phyloP scores from a whole-genome alignment of 2,113 vertebrate genomes.

The zebrafish (Danio rerio) region GRCz12tu NC_133195.1:4467001-4467500 shows the following conservation, averaged over 20 bases:
- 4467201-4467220: conserved; percentile 81
- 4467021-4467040: conserved; percentile 53
- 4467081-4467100: conserved; percentile 76
- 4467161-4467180: conserved; percentile 62
- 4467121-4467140: conserved; percentile 77
- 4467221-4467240: conserved; percentile 78
- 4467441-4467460: conserved; percentile 85
- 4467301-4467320: conserved; percentile 50
- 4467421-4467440: conserved; percentile 87
- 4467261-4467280: conserved; percentile 65
- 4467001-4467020: conserved; percentile 5
- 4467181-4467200: conserved; percentile 77
- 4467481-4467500: conserved; percentile 62
- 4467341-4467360: conserved; percentile 55
- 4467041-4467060: conserved; percentile 92
- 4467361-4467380: conserved; percentile 73
- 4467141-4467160: conserved; percentile 82
- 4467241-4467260: conserved; percentile 75
- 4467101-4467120: conserved; percentile 83
- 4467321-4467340: conserved; percentile 47
- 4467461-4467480: conserved; percentile 81
- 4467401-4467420: conserved; percentile 75
- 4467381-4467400: conserved; percentile 60
- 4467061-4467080: conserved; percentile 88
- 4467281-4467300: conserved; percentile 64